Conservation (phyloP, 2,113 vertebrate genomes). For the Anhinga rufa region DNA sequence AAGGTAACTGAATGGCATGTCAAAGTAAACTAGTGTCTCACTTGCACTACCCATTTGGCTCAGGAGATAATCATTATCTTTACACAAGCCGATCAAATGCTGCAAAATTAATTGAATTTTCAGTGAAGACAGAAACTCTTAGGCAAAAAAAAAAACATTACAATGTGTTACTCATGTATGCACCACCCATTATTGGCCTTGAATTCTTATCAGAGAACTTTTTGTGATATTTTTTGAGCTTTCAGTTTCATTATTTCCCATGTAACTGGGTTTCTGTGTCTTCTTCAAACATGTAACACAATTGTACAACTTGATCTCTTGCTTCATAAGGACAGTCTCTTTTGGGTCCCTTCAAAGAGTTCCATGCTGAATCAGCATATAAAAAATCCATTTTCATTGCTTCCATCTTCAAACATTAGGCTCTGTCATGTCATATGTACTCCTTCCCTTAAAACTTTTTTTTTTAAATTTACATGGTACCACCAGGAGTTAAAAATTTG, state of each 20-base stretch:
- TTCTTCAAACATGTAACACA: not conserved
- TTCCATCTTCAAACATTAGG: not conserved
- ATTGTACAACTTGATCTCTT: not conserved
- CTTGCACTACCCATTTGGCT: not conserved
- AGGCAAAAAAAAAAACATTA: not conserved
- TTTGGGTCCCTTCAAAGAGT: not conserved
- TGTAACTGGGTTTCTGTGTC: not conserved
- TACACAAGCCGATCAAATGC: not conserved
- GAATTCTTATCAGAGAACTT: not conserved
- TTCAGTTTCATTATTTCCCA: not conserved
- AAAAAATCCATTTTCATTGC: not conserved
- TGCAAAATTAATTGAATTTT: not conserved
- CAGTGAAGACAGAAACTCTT: not conserved
- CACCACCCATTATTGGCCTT: not conserved
- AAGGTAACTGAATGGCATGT: not conserved
- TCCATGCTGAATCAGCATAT: not conserved
- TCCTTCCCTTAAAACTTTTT: not conserved
- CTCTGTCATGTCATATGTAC: accelerated
- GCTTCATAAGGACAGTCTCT: accelerated
- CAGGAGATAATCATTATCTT: not conserved
- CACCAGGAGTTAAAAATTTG: not conserved
- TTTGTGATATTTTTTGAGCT: not conserved
- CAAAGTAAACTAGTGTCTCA: not conserved
- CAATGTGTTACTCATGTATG: not conserved
- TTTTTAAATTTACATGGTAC: not conserved